Percentiles rank a stretch among this genome's conserved stretches.
Conservation (phyloP, 2,797 vertebrate genomes). For the Hyperoplus lanceolatus region DNA sequence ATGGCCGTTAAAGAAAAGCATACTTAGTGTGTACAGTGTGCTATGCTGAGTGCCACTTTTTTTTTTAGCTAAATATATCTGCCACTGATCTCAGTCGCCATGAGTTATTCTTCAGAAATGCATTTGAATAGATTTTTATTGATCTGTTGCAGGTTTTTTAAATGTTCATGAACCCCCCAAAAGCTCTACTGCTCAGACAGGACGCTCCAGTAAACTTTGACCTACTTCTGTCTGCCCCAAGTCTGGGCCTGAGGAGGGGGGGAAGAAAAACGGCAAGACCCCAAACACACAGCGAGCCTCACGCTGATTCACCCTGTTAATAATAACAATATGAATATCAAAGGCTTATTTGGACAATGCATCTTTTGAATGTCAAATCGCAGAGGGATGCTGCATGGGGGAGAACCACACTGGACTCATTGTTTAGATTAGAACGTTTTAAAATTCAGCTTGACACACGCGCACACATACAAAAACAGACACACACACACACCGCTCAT, state of each 20-base stretch:
- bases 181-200: constrained; percentile 72
- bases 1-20: too few relatives aligned
- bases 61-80: too few relatives aligned
- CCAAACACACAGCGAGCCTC: constrained; percentile 55
- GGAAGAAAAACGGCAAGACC: constrained; percentile 19
- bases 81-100: too few relatives aligned
- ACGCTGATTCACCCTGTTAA: constrained; percentile 55
- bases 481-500: constrained; percentile 23
- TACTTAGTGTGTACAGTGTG: too few relatives aligned
- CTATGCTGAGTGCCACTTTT: too few relatives aligned
- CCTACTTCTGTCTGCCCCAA: constrained; percentile 74
- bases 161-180: constrained; percentile 30
- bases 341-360: constrained; percentile 69
- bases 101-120: too few relatives aligned
- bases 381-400: constrained; percentile 54
- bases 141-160: neutral
- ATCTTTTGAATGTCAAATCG: constrained; percentile 64
- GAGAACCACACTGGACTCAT: constrained; percentile 57
- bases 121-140: neutral
- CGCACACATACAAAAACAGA: neutral
- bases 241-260: constrained; percentile 39
- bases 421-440: constrained; percentile 49
- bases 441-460: constrained; percentile 43
- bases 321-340: constrained; percentile 68
- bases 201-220: constrained; percentile 83